phyloP scores from a whole-genome alignment of 2,888 invertebrate genomes.

The Leuctra nigra region DNA sequence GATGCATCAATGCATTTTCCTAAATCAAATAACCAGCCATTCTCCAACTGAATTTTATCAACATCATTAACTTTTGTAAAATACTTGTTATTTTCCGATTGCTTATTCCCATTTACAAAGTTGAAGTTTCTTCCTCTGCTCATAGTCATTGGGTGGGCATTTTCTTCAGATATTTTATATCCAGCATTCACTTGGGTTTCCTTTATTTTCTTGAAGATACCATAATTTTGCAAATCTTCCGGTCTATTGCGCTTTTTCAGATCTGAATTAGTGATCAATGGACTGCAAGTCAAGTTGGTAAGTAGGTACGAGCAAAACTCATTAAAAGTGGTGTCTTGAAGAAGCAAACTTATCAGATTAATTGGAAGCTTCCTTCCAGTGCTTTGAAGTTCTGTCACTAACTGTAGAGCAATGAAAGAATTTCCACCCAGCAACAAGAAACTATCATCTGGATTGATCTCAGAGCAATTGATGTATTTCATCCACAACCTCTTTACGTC shows the following conservation, averaged over 20 bases:
- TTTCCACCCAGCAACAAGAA: conserved; percentile 53
- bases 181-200: no score
- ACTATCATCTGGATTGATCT: conserved; percentile 28
- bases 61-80: background rate
- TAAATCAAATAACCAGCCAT: conserved; percentile 53
- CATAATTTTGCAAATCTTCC: no score
- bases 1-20: conserved; percentile 80
- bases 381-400: conserved; percentile 51
- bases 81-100: no score
- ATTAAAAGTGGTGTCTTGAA: conserved; percentile 19
- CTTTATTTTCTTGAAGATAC: no score
- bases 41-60: conserved; percentile 6
- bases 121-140: background rate
- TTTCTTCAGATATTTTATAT: background rate
- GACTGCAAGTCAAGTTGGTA: no score
- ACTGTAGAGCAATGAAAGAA: conserved; percentile 59
- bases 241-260: no score
- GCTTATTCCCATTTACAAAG: no score
- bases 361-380: conserved; percentile 19
- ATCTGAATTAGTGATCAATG: no score
- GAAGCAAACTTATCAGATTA: conserved; percentile 16
- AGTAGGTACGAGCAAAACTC: no score
- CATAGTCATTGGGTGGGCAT: background rate
- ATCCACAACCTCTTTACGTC: no score
- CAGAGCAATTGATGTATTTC: conserved; percentile 20